These are phyloP conservation scores for Callyntrura sp. DNA, from an alignment of 2,888 invertebrate species.

Conservation along the genomic window DNA sequence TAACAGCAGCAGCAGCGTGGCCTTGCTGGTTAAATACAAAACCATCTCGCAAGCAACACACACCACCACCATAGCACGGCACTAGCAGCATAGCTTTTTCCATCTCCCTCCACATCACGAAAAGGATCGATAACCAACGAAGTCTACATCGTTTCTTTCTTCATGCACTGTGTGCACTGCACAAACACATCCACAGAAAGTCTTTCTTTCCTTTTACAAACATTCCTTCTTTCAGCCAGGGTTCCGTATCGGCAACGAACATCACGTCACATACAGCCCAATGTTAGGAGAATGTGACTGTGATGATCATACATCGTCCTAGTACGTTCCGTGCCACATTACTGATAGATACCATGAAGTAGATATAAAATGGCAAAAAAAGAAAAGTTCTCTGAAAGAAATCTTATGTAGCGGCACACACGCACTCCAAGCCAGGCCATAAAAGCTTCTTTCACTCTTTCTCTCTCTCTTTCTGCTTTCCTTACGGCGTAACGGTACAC, in stretches of 20 bases:
- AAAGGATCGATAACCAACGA: constrained; percentile 63
- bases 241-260: constrained; percentile 21
- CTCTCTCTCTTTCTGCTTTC: constrained; percentile 30
- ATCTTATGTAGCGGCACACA: background rate
- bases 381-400: background rate
- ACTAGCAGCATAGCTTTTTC: background rate
- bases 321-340: background rate
- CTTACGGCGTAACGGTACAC: constrained; percentile 13
- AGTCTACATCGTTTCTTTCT: constrained; percentile 29
- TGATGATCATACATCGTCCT: constrained; percentile 29
- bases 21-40: constrained; percentile 21
- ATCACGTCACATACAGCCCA: constrained; percentile 17
- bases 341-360: constrained; percentile 8
- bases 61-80: too few species aligned
- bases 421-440: too few species aligned
- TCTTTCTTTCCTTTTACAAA: background rate
- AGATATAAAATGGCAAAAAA: background rate
- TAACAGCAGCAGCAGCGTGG: constrained; percentile 11
- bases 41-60: background rate
- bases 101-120: constrained; percentile 57
- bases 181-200: background rate
- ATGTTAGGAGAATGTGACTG: constrained; percentile 21
- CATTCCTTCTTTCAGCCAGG: background rate
- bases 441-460: too few species aligned
- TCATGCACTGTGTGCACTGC: constrained; percentile 3